These are phyloP conservation scores for Philereme transversata DNA, from an alignment of 2,888 invertebrate species.

Conservation along the genomic window DNA sequence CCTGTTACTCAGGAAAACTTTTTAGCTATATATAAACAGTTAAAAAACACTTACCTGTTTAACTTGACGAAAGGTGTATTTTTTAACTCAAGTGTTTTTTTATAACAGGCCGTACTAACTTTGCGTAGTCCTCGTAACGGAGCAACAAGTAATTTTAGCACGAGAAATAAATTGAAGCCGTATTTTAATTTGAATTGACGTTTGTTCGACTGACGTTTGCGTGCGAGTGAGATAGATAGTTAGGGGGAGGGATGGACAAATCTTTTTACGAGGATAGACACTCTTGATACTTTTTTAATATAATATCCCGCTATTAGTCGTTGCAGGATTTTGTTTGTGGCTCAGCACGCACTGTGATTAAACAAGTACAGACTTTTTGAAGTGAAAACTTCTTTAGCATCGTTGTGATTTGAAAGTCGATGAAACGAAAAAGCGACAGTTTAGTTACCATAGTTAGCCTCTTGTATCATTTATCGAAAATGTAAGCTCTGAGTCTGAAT, in stretches of 20 bases:
- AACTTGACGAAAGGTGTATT: slow-evolving; percentile 12
- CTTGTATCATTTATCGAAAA: too few relatives aligned
- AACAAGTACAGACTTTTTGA: too few relatives aligned
- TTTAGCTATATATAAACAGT: slow-evolving; percentile 11
- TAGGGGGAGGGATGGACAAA: neutral
- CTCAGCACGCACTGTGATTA: too few relatives aligned
- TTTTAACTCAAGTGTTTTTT: slow-evolving; percentile 8
- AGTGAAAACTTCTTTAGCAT: too few relatives aligned
- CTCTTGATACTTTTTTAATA: slow-evolving; percentile 25
- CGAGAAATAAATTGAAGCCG: slow-evolving; percentile 57
- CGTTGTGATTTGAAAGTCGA: too few relatives aligned
- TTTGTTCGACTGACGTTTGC: slow-evolving; percentile 40
- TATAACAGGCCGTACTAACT: slow-evolving; percentile 30
- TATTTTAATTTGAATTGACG: slow-evolving; percentile 62
- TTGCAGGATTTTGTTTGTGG: neutral
- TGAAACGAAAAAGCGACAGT: too few relatives aligned
- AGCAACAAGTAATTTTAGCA: slow-evolving; percentile 47
- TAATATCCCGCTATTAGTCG: too few relatives aligned
- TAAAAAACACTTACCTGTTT: slow-evolving; percentile 32
- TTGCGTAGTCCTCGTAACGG: slow-evolving; percentile 40
- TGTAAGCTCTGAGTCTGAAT: too few relatives aligned
- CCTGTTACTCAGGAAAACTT: slow-evolving; percentile 27
- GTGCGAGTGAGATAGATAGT: slow-evolving; percentile 49
- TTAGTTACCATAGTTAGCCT: too few relatives aligned
- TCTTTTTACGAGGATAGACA: neutral